These are phyloP conservation scores for Neuroscelio doddi DNA, from an alignment of 2,888 invertebrate genomes.

Conservation along the genomic window DNA sequence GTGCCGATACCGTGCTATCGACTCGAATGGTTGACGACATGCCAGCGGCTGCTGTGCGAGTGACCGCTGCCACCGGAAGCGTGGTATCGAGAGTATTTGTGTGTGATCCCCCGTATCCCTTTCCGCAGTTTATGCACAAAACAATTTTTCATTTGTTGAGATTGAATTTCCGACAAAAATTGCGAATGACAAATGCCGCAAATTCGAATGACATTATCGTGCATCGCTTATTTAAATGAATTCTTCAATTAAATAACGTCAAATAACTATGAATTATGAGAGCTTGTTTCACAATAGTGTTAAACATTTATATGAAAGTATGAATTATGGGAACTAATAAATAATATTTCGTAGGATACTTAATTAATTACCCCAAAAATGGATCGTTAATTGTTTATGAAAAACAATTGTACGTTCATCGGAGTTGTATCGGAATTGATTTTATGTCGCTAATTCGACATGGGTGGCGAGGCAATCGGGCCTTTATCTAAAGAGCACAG, in stretches of 20 bases:
- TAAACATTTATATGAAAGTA: too few species aligned
- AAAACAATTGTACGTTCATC: too few species aligned
- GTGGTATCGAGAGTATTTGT: constrained; percentile 55
- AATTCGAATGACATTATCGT: background rate
- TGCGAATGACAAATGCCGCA: constrained; percentile 22
- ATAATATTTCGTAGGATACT: too few species aligned
- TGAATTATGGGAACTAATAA: too few species aligned
- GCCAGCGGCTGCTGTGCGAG: constrained; percentile 61
- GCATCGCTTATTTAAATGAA: background rate
- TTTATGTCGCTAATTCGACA: too few species aligned
- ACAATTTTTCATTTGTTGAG: constrained; percentile 27
- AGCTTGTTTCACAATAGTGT: background rate
- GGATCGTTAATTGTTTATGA: too few species aligned
- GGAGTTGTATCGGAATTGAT: too few species aligned
- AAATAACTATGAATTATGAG: background rate
- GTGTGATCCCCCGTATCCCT: constrained; percentile 42
- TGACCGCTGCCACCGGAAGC: constrained; percentile 56
- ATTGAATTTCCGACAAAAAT: constrained; percentile 19
- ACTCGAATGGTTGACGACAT: constrained; percentile 61
- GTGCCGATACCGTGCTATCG: constrained; percentile 64
- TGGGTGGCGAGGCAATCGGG: constrained; percentile 55
- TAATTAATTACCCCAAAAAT: too few species aligned
- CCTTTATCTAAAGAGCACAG: constrained; percentile 54
- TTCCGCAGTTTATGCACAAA: constrained; percentile 26
- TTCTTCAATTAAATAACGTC: background rate